Percentiles rank a stretch among this genome's conserved stretches.
Evolutionary conservation across 2,888 invertebrate species (phyloP).

Genomic region (Cyrtodaria siliqua): DNA sequence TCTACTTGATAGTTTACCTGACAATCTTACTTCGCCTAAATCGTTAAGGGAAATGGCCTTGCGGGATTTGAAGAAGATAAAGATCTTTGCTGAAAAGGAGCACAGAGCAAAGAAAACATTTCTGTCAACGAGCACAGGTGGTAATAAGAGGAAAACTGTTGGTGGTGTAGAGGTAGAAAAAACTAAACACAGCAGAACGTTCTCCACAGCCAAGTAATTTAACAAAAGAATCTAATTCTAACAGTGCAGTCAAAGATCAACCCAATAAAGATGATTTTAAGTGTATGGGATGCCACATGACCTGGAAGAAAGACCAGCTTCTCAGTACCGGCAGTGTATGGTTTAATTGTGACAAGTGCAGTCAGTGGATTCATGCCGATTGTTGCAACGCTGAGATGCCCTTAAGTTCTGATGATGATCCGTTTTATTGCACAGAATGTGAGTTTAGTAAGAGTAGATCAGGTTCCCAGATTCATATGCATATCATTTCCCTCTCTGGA

Average conservation of each 20-base stretch:
- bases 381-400: no score
- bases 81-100: conserved; percentile 11
- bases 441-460: no score
- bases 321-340: conserved; percentile 8
- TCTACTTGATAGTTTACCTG: conserved; percentile 2
- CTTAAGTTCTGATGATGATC: no score
- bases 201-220: no score
- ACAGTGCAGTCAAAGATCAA: not conserved
- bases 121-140: no score
- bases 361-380: conserved; percentile 17
- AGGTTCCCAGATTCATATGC: no score
- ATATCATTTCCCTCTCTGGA: no score
- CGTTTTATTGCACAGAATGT: conserved; percentile 32
- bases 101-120: conserved; percentile 13
- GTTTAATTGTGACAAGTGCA: conserved; percentile 29
- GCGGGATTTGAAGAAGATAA: conserved; percentile 4
- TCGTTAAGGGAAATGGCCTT: conserved; percentile 11
- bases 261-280: conserved; percentile 8
- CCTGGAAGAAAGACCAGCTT: conserved; percentile 26
- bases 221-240: not conserved
- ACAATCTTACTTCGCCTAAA: not conserved
- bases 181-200: not conserved
- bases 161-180: not conserved
- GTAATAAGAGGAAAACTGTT: not conserved
- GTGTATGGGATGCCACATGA: conserved; percentile 18